phyloP scores from a whole-genome alignment of 2,888 invertebrate species.

The Morpho deidamia region DNA sequence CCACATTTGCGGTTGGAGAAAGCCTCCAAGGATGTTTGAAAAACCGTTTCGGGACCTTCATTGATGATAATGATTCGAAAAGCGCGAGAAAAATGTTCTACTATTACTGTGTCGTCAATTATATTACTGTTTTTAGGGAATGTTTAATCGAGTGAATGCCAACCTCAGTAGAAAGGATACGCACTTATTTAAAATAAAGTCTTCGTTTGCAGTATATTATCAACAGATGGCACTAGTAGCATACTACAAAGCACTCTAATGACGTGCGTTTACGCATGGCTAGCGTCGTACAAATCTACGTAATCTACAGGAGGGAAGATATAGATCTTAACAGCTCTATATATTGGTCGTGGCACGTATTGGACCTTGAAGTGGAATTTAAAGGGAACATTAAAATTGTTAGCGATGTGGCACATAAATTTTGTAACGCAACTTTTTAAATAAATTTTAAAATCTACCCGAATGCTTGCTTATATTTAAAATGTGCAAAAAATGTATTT shows the following conservation, averaged over 20 bases:
- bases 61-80: too few relatives aligned
- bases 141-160: too few relatives aligned
- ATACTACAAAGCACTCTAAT: slow-evolving; percentile 7
- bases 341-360: slow-evolving; percentile 26
- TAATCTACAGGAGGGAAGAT: slow-evolving; percentile 53
- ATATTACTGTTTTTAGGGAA: too few relatives aligned
- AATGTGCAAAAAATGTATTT: too few relatives aligned
- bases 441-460: not conserved
- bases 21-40: too few relatives aligned
- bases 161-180: too few relatives aligned
- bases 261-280: slow-evolving; percentile 50
- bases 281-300: slow-evolving; percentile 15
- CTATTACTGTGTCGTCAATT: too few relatives aligned
- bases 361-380: slow-evolving; percentile 16
- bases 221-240: slow-evolving; percentile 28
- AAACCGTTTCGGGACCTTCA: too few relatives aligned
- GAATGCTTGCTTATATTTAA: too few relatives aligned
- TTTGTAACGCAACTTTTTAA: not conserved
- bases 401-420: not conserved
- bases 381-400: slow-evolving; percentile 15
- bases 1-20: too few relatives aligned
- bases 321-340: slow-evolving; percentile 52
- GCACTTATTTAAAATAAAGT: too few relatives aligned
- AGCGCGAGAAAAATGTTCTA: too few relatives aligned
- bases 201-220: not conserved